phyloP scores from a whole-genome alignment of 2,888 invertebrate species.

The Calliopum simillimum region DNA sequence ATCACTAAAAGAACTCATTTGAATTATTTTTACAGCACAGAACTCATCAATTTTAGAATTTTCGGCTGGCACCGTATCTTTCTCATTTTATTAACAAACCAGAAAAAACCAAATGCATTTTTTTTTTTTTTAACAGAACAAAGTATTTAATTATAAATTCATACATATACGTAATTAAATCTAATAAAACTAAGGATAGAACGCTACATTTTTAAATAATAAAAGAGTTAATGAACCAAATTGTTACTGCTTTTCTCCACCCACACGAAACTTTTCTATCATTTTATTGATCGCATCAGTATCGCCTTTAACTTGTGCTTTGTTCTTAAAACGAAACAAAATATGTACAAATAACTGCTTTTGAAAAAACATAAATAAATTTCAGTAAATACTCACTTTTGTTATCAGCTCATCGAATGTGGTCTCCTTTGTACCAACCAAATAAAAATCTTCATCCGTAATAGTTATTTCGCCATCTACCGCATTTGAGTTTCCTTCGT shows the following conservation, averaged over 20 bases:
- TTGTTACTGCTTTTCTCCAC: slow-evolving; percentile 44
- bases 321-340: slow-evolving; percentile 48
- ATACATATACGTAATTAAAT: too few relatives aligned
- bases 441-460: slow-evolving; percentile 62
- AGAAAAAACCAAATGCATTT: too few relatives aligned
- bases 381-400: slow-evolving; percentile 45
- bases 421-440: slow-evolving; percentile 60
- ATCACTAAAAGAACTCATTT: too few relatives aligned
- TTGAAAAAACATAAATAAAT: not conserved
- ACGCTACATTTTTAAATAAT: too few relatives aligned
- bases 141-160: too few relatives aligned
- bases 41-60: too few relatives aligned
- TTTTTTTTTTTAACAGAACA: too few relatives aligned
- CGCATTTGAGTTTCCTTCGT: slow-evolving; percentile 55
- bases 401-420: slow-evolving; percentile 59
- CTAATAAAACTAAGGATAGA: too few relatives aligned
- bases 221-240: too few relatives aligned
- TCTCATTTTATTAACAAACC: too few relatives aligned
- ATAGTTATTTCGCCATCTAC: slow-evolving; percentile 61
- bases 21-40: too few relatives aligned
- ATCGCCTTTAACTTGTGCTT: slow-evolving; percentile 59
- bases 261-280: slow-evolving; percentile 61
- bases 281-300: slow-evolving; percentile 60
- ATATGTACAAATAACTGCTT: not conserved
- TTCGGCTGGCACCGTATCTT: too few relatives aligned